Conservation (phyloP, 2,113 vertebrate species). For the Notothenia rossii region DNA sequence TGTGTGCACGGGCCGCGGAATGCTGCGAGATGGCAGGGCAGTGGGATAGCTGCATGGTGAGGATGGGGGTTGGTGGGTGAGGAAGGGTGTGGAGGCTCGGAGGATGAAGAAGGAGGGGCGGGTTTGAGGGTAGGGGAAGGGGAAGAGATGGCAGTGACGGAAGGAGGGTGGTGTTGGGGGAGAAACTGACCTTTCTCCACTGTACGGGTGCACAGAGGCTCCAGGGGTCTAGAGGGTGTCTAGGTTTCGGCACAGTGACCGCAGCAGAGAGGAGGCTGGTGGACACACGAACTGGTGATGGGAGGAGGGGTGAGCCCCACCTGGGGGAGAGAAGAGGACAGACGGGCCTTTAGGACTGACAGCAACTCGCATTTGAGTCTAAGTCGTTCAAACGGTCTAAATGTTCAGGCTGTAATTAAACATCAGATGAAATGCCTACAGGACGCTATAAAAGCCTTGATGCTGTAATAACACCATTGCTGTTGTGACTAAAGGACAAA, state of each 20-base stretch:
- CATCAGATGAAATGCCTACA: not conserved
- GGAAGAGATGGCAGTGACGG: slow-evolving; percentile 73
- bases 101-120: slow-evolving; percentile 61
- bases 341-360: slow-evolving; percentile 15
- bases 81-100: slow-evolving; percentile 70
- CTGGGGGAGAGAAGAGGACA: slow-evolving; percentile 29
- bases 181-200: slow-evolving; percentile 56
- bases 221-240: slow-evolving; percentile 87
- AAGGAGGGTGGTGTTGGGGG: slow-evolving; percentile 61
- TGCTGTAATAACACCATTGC: not conserved
- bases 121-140: slow-evolving; percentile 66
- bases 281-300: slow-evolving; percentile 36
- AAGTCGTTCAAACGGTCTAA: slow-evolving; percentile 1
- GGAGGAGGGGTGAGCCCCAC: slow-evolving; percentile 34
- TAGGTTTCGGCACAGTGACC: slow-evolving; percentile 78
- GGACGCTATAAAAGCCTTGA: not conserved
- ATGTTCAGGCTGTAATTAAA: slow-evolving; percentile 16
- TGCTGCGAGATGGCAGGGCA: slow-evolving; percentile 85
- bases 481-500: not conserved
- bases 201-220: slow-evolving; percentile 80
- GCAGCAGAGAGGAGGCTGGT: slow-evolving; percentile 53
- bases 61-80: slow-evolving; percentile 83
- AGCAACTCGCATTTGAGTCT: slow-evolving; percentile 8
- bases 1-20: slow-evolving; percentile 85
- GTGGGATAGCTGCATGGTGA: slow-evolving; percentile 83